These are phyloP conservation scores for Oreochromis niloticus DNA, from an alignment of 2,113 vertebrate species.

Conservation along the genomic window DNA sequence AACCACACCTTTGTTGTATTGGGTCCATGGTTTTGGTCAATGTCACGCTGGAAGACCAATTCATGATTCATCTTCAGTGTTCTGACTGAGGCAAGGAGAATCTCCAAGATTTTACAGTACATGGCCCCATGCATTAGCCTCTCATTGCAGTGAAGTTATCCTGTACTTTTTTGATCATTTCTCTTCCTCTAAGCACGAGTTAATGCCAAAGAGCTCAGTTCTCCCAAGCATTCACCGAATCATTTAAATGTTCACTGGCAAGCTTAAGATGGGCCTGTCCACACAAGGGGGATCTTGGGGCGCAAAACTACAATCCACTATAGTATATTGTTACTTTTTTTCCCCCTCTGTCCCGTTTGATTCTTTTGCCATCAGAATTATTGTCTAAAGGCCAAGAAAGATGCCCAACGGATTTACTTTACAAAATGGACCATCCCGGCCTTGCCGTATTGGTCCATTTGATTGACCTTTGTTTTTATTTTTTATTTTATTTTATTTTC, in stretches of 20 bases:
- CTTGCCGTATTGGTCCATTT: too few species aligned
- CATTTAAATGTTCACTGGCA: neutral
- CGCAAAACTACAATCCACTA: neutral
- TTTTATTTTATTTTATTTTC: too few species aligned
- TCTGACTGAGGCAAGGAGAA: neutral
- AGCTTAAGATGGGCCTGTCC: neutral
- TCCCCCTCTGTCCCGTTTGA: too few species aligned
- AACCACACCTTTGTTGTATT: neutral
- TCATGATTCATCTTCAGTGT: neutral
- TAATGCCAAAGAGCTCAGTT: neutral
- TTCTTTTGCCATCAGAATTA: too few species aligned
- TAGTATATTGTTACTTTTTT: neutral
- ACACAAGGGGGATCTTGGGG: neutral
- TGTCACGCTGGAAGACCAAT: neutral
- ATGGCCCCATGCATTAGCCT: neutral
- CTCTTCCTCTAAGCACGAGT: neutral
- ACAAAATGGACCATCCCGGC: too few species aligned
- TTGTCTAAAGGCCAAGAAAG: too few species aligned
- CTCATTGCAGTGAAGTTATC: neutral
- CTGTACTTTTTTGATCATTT: neutral
- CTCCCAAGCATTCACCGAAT: neutral
- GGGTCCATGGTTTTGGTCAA: neutral
- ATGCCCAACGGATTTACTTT: too few species aligned
- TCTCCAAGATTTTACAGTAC: neutral
- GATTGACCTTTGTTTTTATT: too few species aligned